Percentiles rank a stretch among this genome's conserved stretches.
Conservation (phyloP, 2,113 vertebrate species). For the Ramphastos sulfuratus region DNA sequence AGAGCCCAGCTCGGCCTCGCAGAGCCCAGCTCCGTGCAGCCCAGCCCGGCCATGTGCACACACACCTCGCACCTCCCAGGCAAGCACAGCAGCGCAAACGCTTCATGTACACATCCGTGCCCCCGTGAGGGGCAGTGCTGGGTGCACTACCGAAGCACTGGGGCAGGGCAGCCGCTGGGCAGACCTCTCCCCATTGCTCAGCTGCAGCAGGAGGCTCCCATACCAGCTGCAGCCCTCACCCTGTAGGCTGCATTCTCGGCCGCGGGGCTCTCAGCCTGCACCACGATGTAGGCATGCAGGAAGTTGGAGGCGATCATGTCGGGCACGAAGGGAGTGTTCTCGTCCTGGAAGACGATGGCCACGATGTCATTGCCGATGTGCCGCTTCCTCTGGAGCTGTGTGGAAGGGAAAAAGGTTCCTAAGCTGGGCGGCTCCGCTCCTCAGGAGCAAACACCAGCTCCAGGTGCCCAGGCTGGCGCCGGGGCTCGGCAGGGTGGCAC, state of each 20-base stretch:
- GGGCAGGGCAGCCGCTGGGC: neutral
- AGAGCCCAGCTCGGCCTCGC: too few relatives aligned
- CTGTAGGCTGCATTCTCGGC: constrained; percentile 79
- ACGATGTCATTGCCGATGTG: constrained; percentile 98
- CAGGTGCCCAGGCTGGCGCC: fast-evolving
- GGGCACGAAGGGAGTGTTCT: constrained; percentile 92
- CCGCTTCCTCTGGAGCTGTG: constrained; percentile 92
- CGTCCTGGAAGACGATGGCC: constrained; percentile 92
- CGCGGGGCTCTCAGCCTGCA: constrained; percentile 83
- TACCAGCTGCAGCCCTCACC: constrained; percentile 66
- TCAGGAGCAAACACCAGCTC: neutral
- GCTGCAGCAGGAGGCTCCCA: neutral
- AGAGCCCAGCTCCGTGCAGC: too few relatives aligned
- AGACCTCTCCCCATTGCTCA: fast-evolving
- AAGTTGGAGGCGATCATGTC: constrained; percentile 99
- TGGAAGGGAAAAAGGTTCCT: neutral
- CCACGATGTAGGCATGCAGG: constrained; percentile 90
- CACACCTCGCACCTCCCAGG: too few relatives aligned
- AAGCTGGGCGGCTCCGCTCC: fast-evolving
- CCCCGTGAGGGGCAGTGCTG: fast-evolving
- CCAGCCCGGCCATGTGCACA: too few relatives aligned
- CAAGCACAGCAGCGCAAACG: too few relatives aligned
- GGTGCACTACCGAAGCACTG: fast-evolving
- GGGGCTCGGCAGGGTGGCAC: neutral
- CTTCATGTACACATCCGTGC: neutral